Conservation (phyloP, 2,888 invertebrate genomes). For the Tethea ocularis region DNA sequence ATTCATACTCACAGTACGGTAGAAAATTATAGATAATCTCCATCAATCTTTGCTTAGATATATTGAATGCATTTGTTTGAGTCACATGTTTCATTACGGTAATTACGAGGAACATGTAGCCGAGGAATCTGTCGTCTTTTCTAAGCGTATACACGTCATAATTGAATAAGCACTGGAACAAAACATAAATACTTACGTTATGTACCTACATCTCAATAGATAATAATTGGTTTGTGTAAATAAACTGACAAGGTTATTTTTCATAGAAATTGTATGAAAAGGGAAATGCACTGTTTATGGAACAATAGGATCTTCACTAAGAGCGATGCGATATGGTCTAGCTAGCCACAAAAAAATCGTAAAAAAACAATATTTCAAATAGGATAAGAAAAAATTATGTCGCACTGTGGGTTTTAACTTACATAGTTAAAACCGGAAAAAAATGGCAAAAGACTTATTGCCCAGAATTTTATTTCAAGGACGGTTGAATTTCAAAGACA, state of each 20-base stretch:
- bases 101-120: conserved; percentile 47
- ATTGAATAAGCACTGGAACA: conserved; percentile 50
- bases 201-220: neutral
- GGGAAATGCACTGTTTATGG: neutral
- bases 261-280: neutral
- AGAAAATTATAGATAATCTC: conserved; percentile 48
- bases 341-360: neutral
- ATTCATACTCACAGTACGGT: conserved; percentile 66
- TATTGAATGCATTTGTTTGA: conserved; percentile 23
- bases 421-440: neutral
- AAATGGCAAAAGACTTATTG: no score
- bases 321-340: no score
- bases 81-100: conserved; percentile 42
- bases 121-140: conserved; percentile 43
- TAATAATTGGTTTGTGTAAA: neutral
- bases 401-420: no score
- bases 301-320: neutral
- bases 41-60: conserved; percentile 35
- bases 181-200: conserved; percentile 9
- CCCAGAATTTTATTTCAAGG: no score
- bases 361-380: neutral
- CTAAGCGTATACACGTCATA: conserved; percentile 33
- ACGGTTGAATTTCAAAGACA: no score
- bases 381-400: neutral
- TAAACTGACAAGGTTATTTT: neutral